phyloP scores from a whole-genome alignment of 2,888 invertebrate genomes.

The Caenorhabditis sp. region DNA sequence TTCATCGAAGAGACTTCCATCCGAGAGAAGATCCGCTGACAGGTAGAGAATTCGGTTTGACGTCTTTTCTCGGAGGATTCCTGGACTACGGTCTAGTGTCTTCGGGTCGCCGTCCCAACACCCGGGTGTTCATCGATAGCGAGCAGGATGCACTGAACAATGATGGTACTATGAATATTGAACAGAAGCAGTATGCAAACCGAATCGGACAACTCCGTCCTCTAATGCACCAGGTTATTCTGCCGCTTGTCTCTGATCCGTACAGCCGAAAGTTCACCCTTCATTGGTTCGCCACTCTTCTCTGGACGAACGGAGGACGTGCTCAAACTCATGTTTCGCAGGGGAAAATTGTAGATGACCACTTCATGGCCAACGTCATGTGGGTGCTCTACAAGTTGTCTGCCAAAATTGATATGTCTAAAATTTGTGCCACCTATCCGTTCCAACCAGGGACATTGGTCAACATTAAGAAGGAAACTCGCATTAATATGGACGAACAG shows the following conservation, averaged over 20 bases:
- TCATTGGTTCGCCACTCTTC: conserved; percentile 89
- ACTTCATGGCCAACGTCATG: conserved; percentile 95
- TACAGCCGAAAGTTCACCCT: conserved; percentile 90
- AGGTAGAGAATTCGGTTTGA: conserved; percentile 91
- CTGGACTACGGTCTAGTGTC: conserved; percentile 93
- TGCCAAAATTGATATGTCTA: conserved; percentile 91
- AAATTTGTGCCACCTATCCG: conserved; percentile 92
- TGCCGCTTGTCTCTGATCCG: conserved; percentile 90
- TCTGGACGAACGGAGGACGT: conserved; percentile 85
- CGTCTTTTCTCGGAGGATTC: conserved; percentile 94
- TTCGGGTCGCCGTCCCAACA: conserved; percentile 88
- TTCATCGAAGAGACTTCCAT: conserved; percentile 58
- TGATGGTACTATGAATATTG: conserved; percentile 27
- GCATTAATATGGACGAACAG: conserved; percentile 90
- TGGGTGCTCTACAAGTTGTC: conserved; percentile 93
- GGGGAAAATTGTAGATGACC: conserved; percentile 88
- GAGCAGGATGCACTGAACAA: conserved; percentile 29
- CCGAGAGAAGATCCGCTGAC: conserved; percentile 84
- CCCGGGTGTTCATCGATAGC: conserved; percentile 9
- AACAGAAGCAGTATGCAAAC: conserved; percentile 38
- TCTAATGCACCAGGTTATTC: conserved; percentile 88
- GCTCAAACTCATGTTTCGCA: conserved; percentile 86
- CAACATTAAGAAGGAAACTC: conserved; percentile 86
- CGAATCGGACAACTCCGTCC: not conserved
- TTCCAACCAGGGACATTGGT: conserved; percentile 88